Evolutionary conservation across 2,888 invertebrate species (phyloP).

Genomic region (Torymus aiolomorphi): DNA sequence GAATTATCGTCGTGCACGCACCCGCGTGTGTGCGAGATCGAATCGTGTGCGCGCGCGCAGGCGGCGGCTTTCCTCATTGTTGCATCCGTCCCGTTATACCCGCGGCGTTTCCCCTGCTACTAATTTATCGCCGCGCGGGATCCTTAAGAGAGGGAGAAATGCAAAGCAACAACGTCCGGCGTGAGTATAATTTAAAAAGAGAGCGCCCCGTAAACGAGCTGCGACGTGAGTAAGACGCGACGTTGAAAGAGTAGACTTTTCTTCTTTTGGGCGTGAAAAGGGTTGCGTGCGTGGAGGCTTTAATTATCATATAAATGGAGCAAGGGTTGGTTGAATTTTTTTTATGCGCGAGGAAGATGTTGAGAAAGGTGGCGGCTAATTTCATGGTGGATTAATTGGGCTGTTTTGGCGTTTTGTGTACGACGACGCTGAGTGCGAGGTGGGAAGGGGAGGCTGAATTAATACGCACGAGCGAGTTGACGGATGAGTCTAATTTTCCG

Average conservation of each 20-base stretch:
- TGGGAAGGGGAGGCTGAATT: too few relatives aligned
- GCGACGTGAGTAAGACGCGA: slow-evolving; percentile 12
- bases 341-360: slow-evolving; percentile 5
- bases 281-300: not conserved
- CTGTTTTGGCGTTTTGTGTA: slow-evolving; percentile 19
- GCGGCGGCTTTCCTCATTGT: slow-evolving; percentile 28
- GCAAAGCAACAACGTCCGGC: not conserved
- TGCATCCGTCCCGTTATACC: not conserved
- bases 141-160: slow-evolving; percentile 11
- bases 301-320: slow-evolving; percentile 47
- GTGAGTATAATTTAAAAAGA: too few relatives aligned
- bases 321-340: slow-evolving; percentile 40
- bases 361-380: slow-evolving; percentile 17
- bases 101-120: not conserved
- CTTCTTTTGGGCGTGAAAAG: not conserved
- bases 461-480: not conserved
- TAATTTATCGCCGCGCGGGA: slow-evolving; percentile 29
- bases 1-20: too few relatives aligned
- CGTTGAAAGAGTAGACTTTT: not conserved
- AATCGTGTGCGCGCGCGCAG: too few relatives aligned
- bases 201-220: slow-evolving; percentile 34
- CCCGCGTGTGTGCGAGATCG: too few relatives aligned
- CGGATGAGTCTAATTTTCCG: slow-evolving; percentile 26
- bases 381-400: slow-evolving; percentile 46
- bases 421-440: too few relatives aligned